phyloP scores from a whole-genome alignment of 2,113 vertebrate species.

The Sorex fumeus region DNA sequence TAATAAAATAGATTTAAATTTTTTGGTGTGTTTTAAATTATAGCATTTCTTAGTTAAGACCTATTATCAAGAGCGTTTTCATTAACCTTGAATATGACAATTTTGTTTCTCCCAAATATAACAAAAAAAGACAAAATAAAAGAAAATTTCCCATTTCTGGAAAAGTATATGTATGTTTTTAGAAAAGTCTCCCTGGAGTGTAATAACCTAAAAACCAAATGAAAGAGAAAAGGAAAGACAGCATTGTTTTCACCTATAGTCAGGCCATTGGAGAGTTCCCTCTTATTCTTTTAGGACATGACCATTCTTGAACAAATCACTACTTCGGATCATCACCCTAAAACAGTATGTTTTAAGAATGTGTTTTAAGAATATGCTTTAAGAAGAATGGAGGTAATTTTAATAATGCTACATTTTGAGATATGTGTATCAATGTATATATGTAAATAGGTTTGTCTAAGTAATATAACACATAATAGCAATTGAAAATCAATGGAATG shows the following conservation, averaged over 20 bases:
- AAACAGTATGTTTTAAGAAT: background rate
- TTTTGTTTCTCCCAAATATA: slow-evolving; percentile 25
- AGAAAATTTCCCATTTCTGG: background rate
- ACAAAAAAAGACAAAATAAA: slow-evolving; percentile 8
- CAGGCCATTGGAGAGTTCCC: too few relatives aligned
- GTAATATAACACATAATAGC: background rate
- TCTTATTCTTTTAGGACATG: background rate
- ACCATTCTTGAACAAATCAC: background rate
- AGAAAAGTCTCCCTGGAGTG: background rate
- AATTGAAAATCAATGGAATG: background rate
- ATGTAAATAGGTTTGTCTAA: fast-evolving
- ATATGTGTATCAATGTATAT: too few relatives aligned
- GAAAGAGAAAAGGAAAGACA: background rate
- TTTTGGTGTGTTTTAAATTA: slow-evolving; percentile 6
- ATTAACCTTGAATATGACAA: background rate
- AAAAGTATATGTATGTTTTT: background rate
- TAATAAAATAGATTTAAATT: background rate
- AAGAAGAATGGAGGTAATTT: background rate
- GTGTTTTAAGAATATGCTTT: background rate
- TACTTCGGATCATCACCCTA: background rate
- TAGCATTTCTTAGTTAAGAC: background rate
- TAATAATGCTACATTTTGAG: slow-evolving; percentile 5
- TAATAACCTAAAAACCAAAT: background rate
- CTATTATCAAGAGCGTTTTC: background rate
- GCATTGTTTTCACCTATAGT: background rate